Conservation (phyloP, 2,888 invertebrate genomes). For the Elmis aenea region DNA sequence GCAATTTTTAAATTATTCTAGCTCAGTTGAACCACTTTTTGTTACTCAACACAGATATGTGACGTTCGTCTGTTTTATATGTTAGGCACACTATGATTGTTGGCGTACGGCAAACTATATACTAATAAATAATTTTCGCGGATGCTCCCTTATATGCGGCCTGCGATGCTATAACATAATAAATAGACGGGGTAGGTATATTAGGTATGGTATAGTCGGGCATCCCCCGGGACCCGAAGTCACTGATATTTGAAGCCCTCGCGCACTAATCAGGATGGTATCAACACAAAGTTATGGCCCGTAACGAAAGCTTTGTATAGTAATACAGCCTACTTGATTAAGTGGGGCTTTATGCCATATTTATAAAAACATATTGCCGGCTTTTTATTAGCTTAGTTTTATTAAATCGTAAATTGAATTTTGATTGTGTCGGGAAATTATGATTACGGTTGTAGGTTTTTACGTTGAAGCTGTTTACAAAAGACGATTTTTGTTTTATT, state of each 20-base stretch:
- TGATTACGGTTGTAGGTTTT: too few relatives aligned
- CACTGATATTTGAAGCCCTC: conserved; percentile 64
- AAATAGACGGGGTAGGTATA: conserved; percentile 27
- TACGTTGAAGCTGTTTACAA: too few relatives aligned
- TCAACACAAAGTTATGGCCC: conserved; percentile 42
- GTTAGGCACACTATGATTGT: too few relatives aligned
- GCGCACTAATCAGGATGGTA: conserved; percentile 43
- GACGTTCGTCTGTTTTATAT: too few relatives aligned
- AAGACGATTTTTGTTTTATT: too few relatives aligned
- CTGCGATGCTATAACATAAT: conserved; percentile 11
- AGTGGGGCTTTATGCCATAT: conserved; percentile 30
- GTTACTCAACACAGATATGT: too few relatives aligned
- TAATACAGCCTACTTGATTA: conserved; percentile 32
- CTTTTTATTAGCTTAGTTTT: conserved; percentile 23
- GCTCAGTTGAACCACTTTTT: too few relatives aligned
- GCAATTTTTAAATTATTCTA: too few relatives aligned
- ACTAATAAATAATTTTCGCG: too few relatives aligned
- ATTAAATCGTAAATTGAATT: conserved; percentile 23
- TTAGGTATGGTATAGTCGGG: conserved; percentile 34
- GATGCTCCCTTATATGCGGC: not conserved
- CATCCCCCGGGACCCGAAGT: conserved; percentile 57
- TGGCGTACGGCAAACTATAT: too few relatives aligned
- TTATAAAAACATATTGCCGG: conserved; percentile 34
- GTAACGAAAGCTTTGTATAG: conserved; percentile 38
- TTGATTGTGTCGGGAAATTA: too few relatives aligned